Conservation (phyloP, 2,888 invertebrate species). For the Thymelicus acteon region DNA sequence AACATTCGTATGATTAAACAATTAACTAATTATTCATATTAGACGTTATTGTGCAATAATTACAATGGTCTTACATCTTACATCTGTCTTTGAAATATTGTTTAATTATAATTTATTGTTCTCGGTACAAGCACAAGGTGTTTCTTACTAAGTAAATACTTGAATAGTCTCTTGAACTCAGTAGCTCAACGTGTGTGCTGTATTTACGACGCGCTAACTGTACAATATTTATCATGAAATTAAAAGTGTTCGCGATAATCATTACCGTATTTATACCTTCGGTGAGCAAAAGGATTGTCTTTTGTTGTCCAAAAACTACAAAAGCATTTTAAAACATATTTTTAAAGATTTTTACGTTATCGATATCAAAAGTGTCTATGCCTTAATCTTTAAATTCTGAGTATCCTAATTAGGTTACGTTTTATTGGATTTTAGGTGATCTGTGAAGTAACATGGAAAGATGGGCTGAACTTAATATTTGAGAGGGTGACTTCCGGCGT, state of each 20-base stretch:
- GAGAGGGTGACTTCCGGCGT: conserved; percentile 45
- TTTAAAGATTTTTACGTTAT: too few relatives aligned
- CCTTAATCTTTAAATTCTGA: too few relatives aligned
- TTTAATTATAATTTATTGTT: too few relatives aligned
- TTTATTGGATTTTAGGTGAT: conserved; percentile 44
- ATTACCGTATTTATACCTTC: conserved; percentile 6
- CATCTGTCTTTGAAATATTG: too few relatives aligned
- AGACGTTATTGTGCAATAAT: too few relatives aligned
- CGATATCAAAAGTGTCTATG: too few relatives aligned
- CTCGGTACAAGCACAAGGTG: too few relatives aligned
- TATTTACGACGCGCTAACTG: neutral
- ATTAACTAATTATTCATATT: too few relatives aligned
- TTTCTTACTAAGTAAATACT: too few relatives aligned
- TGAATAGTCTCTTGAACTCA: conserved; percentile 11
- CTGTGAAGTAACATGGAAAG: conserved; percentile 41
- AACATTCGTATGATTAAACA: too few relatives aligned
- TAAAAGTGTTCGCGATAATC: conserved; percentile 13
- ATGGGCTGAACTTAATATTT: conserved; percentile 45
- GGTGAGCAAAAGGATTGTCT: neutral
- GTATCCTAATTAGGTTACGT: neutral
- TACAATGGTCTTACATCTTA: too few relatives aligned
- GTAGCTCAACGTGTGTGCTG: neutral
- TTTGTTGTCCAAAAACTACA: neutral
- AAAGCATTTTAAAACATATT: too few relatives aligned
- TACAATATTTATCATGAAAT: conserved; percentile 23